A percentile compares a stretch with the other conserved stretches of the same genome.
Conservation (phyloP, 2,888 invertebrate genomes). For the Epinotia ramella region DNA sequence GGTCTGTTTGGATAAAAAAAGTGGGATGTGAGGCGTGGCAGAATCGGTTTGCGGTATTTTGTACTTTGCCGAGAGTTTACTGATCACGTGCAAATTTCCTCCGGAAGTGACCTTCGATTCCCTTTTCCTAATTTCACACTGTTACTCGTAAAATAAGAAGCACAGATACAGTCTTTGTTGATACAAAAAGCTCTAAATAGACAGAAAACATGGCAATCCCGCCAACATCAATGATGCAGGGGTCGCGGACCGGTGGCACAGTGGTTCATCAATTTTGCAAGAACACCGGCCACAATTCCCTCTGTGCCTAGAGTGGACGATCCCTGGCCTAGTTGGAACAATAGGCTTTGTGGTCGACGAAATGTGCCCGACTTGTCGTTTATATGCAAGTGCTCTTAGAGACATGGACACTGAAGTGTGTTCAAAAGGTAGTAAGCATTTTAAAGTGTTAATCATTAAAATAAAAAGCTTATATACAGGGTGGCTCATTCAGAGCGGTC, state of each 20-base stretch:
- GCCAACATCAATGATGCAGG: slow-evolving; percentile 44
- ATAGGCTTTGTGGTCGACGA: slow-evolving; percentile 32
- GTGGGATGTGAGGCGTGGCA: too few species aligned
- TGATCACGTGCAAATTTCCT: too few species aligned
- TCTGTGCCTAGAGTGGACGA: slow-evolving; percentile 24
- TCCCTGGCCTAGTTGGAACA: slow-evolving; percentile 35
- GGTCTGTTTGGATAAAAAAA: too few species aligned
- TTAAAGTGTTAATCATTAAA: background rate
- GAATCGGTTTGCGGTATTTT: too few species aligned
- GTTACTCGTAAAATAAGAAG: background rate
- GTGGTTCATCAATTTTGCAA: slow-evolving; percentile 44
- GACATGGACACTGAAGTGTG: background rate
- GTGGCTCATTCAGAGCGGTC: too few species aligned
- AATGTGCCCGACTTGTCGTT: slow-evolving; percentile 19
- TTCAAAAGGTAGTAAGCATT: background rate
- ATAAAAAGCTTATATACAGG: too few species aligned
- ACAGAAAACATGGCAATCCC: slow-evolving; percentile 20
- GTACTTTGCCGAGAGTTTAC: too few species aligned
- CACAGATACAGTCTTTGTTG: slow-evolving; percentile 5
- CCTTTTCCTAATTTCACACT: background rate
- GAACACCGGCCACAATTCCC: slow-evolving; percentile 39
- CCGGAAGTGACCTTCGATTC: too few species aligned
- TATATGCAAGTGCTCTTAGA: slow-evolving; percentile 8
- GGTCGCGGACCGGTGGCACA: slow-evolving; percentile 34
- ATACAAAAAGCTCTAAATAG: slow-evolving; percentile 22